Percentiles rank a stretch among this genome's conserved stretches.
Evolutionary conservation across 2,113 vertebrate genomes (phyloP).

Genomic region (Hymenochirus boettgeri): DNA sequence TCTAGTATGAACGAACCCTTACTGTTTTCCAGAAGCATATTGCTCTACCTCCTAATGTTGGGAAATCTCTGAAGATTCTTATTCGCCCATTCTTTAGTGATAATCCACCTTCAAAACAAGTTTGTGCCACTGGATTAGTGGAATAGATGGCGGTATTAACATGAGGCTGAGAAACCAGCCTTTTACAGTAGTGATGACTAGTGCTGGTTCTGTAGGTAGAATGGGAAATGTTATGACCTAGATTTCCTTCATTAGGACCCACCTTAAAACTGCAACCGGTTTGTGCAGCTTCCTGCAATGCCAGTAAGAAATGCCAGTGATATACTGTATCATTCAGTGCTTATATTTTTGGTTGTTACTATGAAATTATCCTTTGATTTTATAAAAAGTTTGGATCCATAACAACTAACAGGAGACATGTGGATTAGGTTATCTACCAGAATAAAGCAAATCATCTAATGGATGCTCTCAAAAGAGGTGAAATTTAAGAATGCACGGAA

Average conservation of each 20-base stretch:
- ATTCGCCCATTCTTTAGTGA: too few relatives aligned
- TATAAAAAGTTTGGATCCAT: neutral
- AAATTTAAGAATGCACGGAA: neutral
- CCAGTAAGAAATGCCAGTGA: neutral
- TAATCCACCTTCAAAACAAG: neutral
- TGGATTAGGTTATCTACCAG: neutral
- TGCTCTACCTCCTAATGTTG: too few relatives aligned
- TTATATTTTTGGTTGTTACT: too few relatives aligned
- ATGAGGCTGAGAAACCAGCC: slow-evolving; percentile 35
- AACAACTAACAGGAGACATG: neutral
- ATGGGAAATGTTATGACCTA: slow-evolving; percentile 31
- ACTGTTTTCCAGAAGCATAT: too few relatives aligned
- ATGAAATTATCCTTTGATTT: neutral
- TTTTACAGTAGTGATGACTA: slow-evolving; percentile 17
- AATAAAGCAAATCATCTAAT: neutral
- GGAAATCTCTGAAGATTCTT: too few relatives aligned
- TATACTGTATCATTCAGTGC: too few relatives aligned
- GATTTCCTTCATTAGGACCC: slow-evolving; percentile 7
- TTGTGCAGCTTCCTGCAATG: slow-evolving; percentile 1
- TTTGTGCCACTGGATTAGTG: slow-evolving; percentile 13
- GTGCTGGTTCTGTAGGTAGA: neutral
- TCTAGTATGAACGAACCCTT: too few relatives aligned
- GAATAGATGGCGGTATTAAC: slow-evolving; percentile 18
- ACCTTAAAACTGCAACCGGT: slow-evolving; percentile 19
- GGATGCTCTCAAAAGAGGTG: slow-evolving; percentile 3